phyloP scores from a whole-genome alignment of 2,888 invertebrate genomes.

The Aproaerema taeniolella region DNA sequence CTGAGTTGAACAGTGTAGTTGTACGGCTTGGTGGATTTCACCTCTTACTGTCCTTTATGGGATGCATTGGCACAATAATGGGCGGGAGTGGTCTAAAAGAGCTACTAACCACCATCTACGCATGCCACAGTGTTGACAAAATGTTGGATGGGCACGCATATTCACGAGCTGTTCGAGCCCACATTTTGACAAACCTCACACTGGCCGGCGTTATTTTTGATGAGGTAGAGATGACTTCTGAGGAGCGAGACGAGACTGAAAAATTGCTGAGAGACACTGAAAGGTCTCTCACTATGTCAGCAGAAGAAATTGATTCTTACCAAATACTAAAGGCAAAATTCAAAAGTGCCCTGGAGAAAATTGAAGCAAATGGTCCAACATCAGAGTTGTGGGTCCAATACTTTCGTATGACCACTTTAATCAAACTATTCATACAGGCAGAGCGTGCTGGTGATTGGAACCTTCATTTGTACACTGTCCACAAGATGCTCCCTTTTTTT shows the following conservation, averaged over 20 bases:
- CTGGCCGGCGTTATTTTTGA: background rate
- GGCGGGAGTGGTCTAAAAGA: no score
- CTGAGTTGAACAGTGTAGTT: no score
- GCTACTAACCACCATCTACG: no score
- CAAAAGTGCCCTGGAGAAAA: background rate
- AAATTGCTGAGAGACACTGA: no score
- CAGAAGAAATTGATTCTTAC: background rate
- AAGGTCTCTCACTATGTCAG: background rate
- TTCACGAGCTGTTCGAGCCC: background rate
- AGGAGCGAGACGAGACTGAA: no score
- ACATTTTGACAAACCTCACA: background rate
- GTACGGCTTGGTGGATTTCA: no score
- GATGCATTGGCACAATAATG: no score
- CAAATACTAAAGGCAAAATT: background rate
- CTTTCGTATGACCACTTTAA: background rate
- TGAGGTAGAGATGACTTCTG: background rate
- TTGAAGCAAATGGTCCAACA: slow-evolving; percentile 2
- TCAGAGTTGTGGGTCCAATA: background rate
- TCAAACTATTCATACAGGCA: slow-evolving; percentile 1
- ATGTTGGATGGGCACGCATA: background rate
- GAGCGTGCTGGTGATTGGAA: background rate
- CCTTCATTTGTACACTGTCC: background rate
- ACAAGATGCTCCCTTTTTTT: background rate
- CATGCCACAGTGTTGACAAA: background rate
- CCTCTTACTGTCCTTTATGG: no score